Conservation (phyloP, 2,797 vertebrate genomes). For the Aplochiton taeniatus region DNA sequence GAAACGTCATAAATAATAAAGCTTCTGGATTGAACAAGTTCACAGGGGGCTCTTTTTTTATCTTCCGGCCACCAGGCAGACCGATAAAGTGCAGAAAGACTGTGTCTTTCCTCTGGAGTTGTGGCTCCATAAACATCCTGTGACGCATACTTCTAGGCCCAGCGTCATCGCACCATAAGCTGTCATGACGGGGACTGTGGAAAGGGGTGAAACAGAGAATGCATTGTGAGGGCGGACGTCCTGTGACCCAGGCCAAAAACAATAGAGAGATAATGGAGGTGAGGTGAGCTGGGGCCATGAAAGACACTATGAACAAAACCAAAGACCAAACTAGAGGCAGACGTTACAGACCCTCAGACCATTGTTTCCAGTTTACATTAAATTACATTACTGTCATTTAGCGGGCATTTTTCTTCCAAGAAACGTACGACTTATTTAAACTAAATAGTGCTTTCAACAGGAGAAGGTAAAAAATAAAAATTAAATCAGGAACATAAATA, state of each 20-base stretch:
- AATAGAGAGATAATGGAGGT: not conserved
- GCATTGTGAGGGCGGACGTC: not conserved
- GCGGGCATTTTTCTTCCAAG: too few species aligned
- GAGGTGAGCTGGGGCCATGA: not conserved
- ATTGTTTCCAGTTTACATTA: too few species aligned
- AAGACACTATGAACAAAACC: not conserved
- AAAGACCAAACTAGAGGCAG: not conserved
- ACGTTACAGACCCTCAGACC: too few species aligned
- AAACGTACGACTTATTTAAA: too few species aligned
- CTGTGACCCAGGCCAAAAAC: not conserved
- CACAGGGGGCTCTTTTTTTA: not conserved
- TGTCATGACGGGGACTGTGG: not conserved
- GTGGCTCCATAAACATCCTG: constrained; percentile 55
- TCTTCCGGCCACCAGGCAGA: constrained; percentile 8
- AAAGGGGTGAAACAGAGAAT: not conserved
- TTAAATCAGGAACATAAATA: too few species aligned
- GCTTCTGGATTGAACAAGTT: too few species aligned
- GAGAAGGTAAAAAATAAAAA: too few species aligned
- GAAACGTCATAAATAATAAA: too few species aligned
- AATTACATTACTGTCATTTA: too few species aligned
- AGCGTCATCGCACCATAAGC: not conserved
- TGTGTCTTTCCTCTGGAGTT: constrained; percentile 15
- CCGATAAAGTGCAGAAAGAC: constrained; percentile 3
- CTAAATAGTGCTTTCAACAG: too few species aligned
- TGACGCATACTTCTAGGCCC: constrained; percentile 26